Percentiles rank a stretch among this genome's conserved stretches.
phyloP scores from a whole-genome alignment of 2,113 vertebrate species.

The Proterorhinus semilunaris region DNA sequence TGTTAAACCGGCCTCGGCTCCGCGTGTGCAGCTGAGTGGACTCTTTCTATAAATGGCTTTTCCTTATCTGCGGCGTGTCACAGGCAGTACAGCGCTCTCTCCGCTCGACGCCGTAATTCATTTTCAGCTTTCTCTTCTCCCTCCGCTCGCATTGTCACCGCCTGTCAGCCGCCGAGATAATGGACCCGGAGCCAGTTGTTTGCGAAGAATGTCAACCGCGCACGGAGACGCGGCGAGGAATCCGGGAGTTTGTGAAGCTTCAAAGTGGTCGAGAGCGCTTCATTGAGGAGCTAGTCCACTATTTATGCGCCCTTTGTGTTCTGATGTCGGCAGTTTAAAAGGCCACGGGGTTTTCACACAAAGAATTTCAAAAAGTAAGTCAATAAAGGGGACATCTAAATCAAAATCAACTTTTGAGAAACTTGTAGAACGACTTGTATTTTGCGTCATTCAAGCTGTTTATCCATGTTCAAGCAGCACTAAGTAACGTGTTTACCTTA shows the following conservation, averaged over 20 bases:
- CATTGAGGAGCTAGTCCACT: too few species aligned
- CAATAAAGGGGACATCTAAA: too few species aligned
- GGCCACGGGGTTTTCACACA: too few species aligned
- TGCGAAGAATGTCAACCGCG: conserved; percentile 11
- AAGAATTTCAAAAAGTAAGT: too few species aligned
- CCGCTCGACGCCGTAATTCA: conserved; percentile 48
- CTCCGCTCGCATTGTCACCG: conserved; percentile 4
- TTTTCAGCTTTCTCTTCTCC: conserved; percentile 41
- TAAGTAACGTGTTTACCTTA: too few species aligned
- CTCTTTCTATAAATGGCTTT: conserved; percentile 58
- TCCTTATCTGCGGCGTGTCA: conserved; percentile 67
- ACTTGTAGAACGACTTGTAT: conserved; percentile 4
- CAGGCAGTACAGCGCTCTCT: conserved; percentile 50
- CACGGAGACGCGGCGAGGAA: neutral
- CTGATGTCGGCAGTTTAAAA: too few species aligned
- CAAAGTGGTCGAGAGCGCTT: conserved; percentile 4
- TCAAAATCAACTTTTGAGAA: neutral
- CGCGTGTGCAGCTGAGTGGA: conserved; percentile 57
- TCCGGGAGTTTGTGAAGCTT: neutral
- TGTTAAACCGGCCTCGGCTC: conserved; percentile 40
- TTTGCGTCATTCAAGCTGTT: neutral
- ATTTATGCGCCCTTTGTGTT: too few species aligned
- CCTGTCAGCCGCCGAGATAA: conserved; percentile 47
- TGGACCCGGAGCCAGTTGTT: conserved; percentile 9
- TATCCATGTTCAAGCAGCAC: too few species aligned